These are phyloP conservation scores for Lordiphosa stackelbergi DNA, from an alignment of 1,140 invertebrate species.

Conservation along the genomic window DNA sequence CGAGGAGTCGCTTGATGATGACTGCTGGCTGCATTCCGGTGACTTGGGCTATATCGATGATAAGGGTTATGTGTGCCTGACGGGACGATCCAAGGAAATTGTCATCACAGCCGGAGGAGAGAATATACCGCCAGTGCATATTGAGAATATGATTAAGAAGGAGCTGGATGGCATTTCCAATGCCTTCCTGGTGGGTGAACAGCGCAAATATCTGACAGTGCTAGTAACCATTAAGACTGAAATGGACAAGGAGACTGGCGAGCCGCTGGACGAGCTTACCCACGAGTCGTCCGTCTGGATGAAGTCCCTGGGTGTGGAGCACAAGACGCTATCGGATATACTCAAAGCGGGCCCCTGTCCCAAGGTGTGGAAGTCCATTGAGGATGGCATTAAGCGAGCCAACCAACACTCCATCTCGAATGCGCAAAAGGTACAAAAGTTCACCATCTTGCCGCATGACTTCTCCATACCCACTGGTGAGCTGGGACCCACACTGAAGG, in stretches of 20 bases:
- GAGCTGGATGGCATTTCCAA: conserved; percentile 89
- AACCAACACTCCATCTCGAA: conserved; percentile 90
- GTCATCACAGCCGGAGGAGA: conserved; percentile 96
- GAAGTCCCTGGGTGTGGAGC: conserved; percentile 83
- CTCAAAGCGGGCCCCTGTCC: conserved; percentile 80
- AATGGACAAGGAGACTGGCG: conserved; percentile 81
- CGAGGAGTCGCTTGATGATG: conserved; percentile 81
- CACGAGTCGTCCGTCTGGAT: conserved; percentile 84
- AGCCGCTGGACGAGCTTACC: conserved; percentile 85
- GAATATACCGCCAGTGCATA: conserved; percentile 91
- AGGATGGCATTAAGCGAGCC: conserved; percentile 86
- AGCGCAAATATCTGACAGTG: conserved; percentile 90
- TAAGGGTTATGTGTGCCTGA: conserved; percentile 87
- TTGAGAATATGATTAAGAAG: conserved; percentile 89
- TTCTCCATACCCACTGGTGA: conserved; percentile 93
- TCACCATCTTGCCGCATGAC: conserved; percentile 90
- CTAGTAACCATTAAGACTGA: conserved; percentile 87
- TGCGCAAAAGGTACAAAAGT: conserved; percentile 94
- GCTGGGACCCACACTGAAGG: conserved; percentile 92
- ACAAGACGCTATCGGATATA: conserved; percentile 85
- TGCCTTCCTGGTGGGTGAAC: conserved; percentile 92
- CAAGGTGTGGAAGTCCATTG: conserved; percentile 83
- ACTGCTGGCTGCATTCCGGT: conserved; percentile 89
- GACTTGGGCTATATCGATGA: conserved; percentile 88
- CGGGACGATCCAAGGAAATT: conserved; percentile 92